Conservation (phyloP, 2,888 invertebrate species). For the Dynastes maya region DNA sequence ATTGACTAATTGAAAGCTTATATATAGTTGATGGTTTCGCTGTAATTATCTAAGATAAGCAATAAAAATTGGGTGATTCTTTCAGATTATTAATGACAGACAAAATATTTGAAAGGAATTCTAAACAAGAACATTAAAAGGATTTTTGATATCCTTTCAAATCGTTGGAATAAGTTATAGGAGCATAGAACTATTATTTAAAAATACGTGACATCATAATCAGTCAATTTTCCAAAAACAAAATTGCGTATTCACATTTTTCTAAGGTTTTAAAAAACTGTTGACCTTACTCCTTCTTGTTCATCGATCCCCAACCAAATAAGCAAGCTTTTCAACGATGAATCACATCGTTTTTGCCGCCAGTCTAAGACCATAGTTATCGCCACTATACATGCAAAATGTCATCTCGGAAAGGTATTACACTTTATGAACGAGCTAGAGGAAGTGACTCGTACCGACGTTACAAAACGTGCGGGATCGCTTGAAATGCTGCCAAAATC, state of each 20-base stretch:
- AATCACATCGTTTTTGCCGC: conserved; percentile 39
- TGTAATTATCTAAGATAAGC: background rate
- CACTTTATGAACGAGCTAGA: background rate
- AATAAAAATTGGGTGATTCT: background rate
- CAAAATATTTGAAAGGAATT: no score
- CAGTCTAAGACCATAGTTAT: conserved; percentile 30
- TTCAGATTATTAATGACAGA: background rate
- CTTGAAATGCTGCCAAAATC: conserved; percentile 17
- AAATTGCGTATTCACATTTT: no score
- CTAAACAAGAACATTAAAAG: no score
- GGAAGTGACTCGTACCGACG: background rate
- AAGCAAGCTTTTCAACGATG: background rate
- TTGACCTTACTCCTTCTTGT: background rate
- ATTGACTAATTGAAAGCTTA: conserved; percentile 3
- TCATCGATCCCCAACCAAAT: background rate
- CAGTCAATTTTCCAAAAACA: no score
- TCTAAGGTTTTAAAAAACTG: no score
- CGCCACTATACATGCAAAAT: no score
- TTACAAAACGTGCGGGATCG: background rate
- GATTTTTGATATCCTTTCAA: no score
- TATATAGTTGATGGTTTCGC: background rate
- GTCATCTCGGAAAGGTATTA: background rate
- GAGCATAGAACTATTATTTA: no score
- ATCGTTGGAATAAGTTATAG: no score
- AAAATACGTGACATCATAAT: no score